Base-by-base conservation (phyloP, 2,797 vertebrate species). In the Aselliscus stoliczkanus region DNA sequence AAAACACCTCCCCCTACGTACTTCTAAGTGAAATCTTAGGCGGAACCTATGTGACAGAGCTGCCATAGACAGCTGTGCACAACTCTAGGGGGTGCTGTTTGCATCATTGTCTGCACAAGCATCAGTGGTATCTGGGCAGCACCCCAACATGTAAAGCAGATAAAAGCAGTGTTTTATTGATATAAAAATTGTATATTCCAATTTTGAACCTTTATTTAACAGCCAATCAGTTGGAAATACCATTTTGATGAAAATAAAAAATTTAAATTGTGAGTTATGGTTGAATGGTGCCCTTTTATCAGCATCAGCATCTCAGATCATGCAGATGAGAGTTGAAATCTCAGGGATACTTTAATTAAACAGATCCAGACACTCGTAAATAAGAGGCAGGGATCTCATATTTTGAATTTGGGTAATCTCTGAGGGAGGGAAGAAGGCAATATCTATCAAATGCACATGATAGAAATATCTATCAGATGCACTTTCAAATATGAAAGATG, bases 401-500 rank as follows among this genome's bases (percentile, higher is more conserved):
- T 37, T 96, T 85, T n/a, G 79, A 73, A 93, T 81, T 8, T 67
- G 54, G 34, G 18, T 93, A 80, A 42, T 79, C 37, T 87, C 56
- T 85, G 34, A 20, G 70, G 34, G 77, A 47, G 86, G 12, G 47
- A 56, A 80, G 39, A 81, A 54, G 50, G 54, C 4, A 56, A 1
- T 92, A 44, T 67, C 20, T 90, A 42, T 70, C n/a, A 64, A 84
- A 27, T 1, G 15, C 60, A 81, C 23, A 17, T 56, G n/a, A n/a
- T n/a, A n/a, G n/a, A n/a, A n/a, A n/a, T n/a, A n/a, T n/a, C n/a
- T n/a, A n/a, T 93, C 87, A 85, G 83, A 82, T 93, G 25, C 77
- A 37, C 37, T 89, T 34, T 82, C 92, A 88, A 94, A 90, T 77
- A 70, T 62, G 92, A 92, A 85, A 91, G 91, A 92, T 91, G 58